Conservation (phyloP, 2,797 vertebrate genomes). For the Anisognathus igniventris region DNA sequence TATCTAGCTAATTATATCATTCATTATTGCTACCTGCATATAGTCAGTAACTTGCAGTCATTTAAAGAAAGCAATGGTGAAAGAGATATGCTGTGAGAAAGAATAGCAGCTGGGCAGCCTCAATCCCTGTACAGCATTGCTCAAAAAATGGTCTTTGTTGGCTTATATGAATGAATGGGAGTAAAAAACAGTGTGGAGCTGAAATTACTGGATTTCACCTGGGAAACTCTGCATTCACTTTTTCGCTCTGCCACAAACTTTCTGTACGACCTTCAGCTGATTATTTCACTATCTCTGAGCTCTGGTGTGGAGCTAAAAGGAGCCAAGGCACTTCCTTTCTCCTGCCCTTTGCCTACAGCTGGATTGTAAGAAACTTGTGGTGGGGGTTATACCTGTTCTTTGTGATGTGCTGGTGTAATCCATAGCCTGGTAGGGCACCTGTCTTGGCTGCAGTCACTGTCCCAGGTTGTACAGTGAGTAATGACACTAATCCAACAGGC, state of each 20-base stretch:
- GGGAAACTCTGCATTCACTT: background rate
- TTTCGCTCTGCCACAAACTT: background rate
- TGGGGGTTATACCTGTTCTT: background rate
- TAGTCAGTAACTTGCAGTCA: background rate
- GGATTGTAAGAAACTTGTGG: background rate
- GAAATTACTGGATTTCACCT: background rate
- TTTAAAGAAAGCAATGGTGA: background rate
- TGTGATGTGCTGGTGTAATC: background rate
- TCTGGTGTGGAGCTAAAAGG: background rate
- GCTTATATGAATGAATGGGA: background rate
- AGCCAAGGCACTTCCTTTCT: background rate
- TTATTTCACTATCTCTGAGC: background rate
- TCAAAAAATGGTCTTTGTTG: background rate
- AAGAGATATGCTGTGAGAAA: background rate
- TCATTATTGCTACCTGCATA: slow-evolving; percentile 36
- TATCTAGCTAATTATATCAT: slow-evolving; percentile 52
- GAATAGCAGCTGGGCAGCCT: background rate
- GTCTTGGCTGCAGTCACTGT: background rate
- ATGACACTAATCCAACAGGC: slow-evolving; percentile 14
- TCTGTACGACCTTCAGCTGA: background rate
- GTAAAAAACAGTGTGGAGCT: background rate
- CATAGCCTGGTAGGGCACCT: background rate
- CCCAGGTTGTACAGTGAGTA: background rate
- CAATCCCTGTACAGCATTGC: background rate
- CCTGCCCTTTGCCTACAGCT: background rate